Percentiles rank a stretch among this genome's conserved stretches.
phyloP scores from a whole-genome alignment of 2,113 vertebrate genomes.

The Chitala chitala region DNA sequence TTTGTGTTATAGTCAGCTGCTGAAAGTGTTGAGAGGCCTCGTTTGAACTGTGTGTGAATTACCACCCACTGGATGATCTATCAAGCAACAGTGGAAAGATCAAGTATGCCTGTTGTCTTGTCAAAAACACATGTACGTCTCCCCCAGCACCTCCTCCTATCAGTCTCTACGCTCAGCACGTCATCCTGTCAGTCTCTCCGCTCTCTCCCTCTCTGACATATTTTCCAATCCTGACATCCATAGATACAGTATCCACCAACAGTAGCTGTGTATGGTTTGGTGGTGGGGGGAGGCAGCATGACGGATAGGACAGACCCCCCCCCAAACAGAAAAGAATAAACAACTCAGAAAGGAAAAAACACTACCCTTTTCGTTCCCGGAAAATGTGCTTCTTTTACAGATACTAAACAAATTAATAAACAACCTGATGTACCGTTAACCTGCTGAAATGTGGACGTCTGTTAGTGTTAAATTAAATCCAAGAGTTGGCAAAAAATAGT shows the following conservation, averaged over 20 bases:
- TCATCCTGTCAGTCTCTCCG: constrained; percentile 49
- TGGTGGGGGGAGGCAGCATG: constrained; percentile 43
- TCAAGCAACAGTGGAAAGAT: constrained; percentile 51
- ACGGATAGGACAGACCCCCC: constrained; percentile 30
- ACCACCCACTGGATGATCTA: constrained; percentile 62
- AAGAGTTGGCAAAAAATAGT: too few species aligned
- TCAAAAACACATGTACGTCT: constrained; percentile 50
- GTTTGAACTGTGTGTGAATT: constrained; percentile 29
- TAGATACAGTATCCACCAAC: constrained; percentile 67
- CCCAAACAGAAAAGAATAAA: constrained; percentile 49
- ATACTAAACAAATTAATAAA: constrained; percentile 23
- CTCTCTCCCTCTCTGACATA: constrained; percentile 57
- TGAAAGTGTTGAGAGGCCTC: background rate
- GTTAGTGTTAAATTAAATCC: background rate
- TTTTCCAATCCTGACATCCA: constrained; percentile 59
- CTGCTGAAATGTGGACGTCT: background rate
- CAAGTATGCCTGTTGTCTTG: constrained; percentile 11
- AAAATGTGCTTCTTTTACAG: constrained; percentile 42
- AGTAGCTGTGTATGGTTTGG: constrained; percentile 56
- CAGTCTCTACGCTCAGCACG: constrained; percentile 50
- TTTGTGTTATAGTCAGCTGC: constrained; percentile 41
- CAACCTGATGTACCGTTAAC: constrained; percentile 31
- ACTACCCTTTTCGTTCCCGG: constrained; percentile 35
- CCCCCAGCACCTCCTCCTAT: constrained; percentile 47
- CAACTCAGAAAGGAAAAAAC: constrained; percentile 11